Percentiles rank a stretch among this genome's conserved stretches.
phyloP scores from a whole-genome alignment of 1,140 invertebrate species.

The Amphibalanus amphitrite region DNA sequence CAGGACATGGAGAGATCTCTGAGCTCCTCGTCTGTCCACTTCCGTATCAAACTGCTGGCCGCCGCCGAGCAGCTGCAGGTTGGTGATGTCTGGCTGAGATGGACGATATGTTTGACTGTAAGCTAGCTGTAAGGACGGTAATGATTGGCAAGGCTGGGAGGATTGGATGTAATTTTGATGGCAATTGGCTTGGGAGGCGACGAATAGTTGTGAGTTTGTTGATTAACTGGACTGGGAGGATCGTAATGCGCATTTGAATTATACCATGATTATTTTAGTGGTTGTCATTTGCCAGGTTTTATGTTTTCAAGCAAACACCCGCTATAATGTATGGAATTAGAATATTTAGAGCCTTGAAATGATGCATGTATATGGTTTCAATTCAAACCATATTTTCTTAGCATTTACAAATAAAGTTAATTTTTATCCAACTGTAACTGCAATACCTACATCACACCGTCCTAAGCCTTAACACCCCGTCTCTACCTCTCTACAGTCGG shows the following conservation, averaged over 20 bases:
- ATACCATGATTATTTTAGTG: not conserved
- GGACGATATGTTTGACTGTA: too few relatives aligned
- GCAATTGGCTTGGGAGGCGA: not conserved
- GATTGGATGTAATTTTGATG: not conserved
- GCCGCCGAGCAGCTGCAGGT: conserved; percentile 88
- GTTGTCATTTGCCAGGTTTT: too few relatives aligned
- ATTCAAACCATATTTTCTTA: too few relatives aligned
- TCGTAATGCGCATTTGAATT: not conserved
- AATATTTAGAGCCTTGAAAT: too few relatives aligned
- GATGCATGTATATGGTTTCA: too few relatives aligned
- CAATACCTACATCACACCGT: too few relatives aligned
- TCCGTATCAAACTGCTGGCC: conserved; percentile 75
- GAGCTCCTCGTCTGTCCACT: conserved; percentile 68
- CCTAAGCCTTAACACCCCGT: too few relatives aligned
- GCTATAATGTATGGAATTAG: too few relatives aligned
- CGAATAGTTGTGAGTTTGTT: not conserved
- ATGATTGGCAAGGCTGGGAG: conserved; percentile 6
- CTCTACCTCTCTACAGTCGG: conserved; percentile 33
- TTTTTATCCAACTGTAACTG: too few relatives aligned
- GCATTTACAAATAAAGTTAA: too few relatives aligned
- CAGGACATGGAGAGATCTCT: conserved; percentile 86
- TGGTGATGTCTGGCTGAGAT: conserved; percentile 15
- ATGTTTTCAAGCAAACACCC: too few relatives aligned
- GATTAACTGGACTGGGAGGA: not conserved
- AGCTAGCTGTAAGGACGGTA: too few relatives aligned